These are phyloP conservation scores for Microtus richardsoni DNA, from an alignment of 2,113 vertebrate genomes.

Conservation along the genomic window DNA sequence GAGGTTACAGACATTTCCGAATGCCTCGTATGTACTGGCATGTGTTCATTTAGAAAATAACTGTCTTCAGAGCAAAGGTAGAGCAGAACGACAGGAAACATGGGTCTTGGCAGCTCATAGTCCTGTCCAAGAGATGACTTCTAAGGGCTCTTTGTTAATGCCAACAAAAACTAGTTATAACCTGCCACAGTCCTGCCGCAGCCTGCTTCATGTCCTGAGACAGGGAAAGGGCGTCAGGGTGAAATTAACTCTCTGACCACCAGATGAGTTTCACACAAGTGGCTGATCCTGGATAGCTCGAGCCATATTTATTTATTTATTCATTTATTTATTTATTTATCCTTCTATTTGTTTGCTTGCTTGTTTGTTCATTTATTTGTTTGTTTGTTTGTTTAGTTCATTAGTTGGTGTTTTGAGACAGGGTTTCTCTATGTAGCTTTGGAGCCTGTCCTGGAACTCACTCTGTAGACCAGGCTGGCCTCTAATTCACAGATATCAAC, in stretches of 20 bases:
- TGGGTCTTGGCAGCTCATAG: neutral
- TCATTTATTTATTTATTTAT: no score
- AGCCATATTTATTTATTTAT: neutral
- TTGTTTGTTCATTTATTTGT: no score
- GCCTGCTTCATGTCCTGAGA: neutral
- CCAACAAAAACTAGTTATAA: conserved; percentile 12
- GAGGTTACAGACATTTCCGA: neutral
- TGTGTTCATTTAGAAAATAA: neutral
- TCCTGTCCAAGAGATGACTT: neutral
- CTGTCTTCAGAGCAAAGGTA: neutral
- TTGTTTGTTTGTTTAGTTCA: no score
- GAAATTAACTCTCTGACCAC: neutral
- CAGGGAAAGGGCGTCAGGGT: neutral
- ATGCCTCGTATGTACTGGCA: neutral
- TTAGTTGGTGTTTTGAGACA: no score
- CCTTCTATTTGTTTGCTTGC: no score
- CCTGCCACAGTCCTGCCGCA: neutral
- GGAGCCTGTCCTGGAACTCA: no score
- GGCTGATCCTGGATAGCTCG: neutral
- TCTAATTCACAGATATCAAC: no score
- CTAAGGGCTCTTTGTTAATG: neutral
- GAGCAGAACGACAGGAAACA: neutral
- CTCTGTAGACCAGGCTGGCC: no score
- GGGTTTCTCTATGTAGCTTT: no score
- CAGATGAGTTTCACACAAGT: neutral